Evolutionary conservation across 2,113 vertebrate genomes (phyloP).

Genomic region (Ellobius talpinus): DNA sequence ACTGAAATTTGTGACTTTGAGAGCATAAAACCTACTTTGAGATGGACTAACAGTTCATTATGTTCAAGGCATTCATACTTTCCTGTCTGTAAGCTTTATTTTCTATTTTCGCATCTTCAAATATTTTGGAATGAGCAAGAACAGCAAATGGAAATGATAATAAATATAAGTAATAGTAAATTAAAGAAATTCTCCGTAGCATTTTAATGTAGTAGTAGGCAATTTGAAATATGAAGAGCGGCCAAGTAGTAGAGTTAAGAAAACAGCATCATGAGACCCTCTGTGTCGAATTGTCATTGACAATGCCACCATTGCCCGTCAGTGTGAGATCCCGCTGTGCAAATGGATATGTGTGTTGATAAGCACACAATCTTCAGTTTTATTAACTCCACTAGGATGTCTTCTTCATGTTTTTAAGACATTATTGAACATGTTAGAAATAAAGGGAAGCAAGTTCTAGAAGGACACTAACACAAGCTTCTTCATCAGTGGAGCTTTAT

Average conservation of each 20-base stretch:
- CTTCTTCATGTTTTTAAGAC: neutral
- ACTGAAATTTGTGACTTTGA: neutral
- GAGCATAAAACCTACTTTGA: neutral
- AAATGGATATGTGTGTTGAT: neutral
- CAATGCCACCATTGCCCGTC: neutral
- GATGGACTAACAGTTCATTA: neutral
- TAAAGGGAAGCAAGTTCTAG: neutral
- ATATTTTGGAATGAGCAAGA: neutral
- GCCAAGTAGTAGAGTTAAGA: neutral
- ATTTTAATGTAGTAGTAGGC: neutral
- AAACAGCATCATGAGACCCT: neutral
- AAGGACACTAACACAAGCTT: neutral
- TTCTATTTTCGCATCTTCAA: neutral
- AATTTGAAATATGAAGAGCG: neutral
- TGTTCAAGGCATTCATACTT: neutral
- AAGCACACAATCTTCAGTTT: neutral
- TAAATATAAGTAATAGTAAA: slow-evolving; percentile 2
- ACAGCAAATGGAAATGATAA: neutral
- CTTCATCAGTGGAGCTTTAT: neutral
- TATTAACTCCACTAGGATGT: neutral
- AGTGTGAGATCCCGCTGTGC: neutral
- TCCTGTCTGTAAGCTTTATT: neutral
- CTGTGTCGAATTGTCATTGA: neutral
- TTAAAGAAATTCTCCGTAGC: neutral
- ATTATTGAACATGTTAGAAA: neutral